Conservation (phyloP, 2,797 vertebrate species). For the Coilia nasus region DNA sequence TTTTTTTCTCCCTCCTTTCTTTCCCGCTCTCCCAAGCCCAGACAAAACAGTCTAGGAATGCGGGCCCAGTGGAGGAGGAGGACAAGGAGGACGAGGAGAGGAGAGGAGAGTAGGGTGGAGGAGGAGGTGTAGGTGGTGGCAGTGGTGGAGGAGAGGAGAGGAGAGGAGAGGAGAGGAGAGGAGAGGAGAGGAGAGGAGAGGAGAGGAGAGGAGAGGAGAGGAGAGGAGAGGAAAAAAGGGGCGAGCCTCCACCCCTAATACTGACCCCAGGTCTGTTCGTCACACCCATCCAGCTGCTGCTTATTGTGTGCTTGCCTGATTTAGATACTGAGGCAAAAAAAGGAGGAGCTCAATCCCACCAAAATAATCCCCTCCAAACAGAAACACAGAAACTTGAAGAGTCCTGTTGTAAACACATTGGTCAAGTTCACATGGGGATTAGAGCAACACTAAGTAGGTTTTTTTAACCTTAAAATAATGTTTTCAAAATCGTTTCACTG, state of each 20-base stretch:
- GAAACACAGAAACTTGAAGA: not conserved
- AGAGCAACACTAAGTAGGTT: too few species aligned
- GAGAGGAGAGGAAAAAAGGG: not conserved
- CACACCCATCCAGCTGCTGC: slow-evolving; percentile 21
- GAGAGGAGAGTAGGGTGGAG: not conserved
- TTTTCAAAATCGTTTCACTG: too few species aligned
- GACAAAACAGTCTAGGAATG: slow-evolving; percentile 53
- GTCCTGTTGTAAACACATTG: not conserved
- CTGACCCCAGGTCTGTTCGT: not conserved
- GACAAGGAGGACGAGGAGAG: not conserved
- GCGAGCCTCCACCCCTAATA: too few species aligned
- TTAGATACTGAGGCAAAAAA: not conserved
- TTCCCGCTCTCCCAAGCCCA: slow-evolving; percentile 15
- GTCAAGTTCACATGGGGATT: not conserved
- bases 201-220: not conserved
- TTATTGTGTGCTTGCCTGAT: not conserved
- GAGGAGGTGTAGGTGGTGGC: not conserved
- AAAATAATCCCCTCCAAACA: not conserved
- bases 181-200: too few species aligned
- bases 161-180: too few species aligned
- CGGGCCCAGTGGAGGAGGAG: not conserved
- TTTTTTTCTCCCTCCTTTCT: not conserved
- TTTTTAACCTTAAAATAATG: too few species aligned
- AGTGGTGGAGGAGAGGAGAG: not conserved
- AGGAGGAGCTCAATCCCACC: not conserved